These are phyloP conservation scores for Fragum whitleyi DNA, from an alignment of 2,888 invertebrate genomes.

Conservation along the genomic window DNA sequence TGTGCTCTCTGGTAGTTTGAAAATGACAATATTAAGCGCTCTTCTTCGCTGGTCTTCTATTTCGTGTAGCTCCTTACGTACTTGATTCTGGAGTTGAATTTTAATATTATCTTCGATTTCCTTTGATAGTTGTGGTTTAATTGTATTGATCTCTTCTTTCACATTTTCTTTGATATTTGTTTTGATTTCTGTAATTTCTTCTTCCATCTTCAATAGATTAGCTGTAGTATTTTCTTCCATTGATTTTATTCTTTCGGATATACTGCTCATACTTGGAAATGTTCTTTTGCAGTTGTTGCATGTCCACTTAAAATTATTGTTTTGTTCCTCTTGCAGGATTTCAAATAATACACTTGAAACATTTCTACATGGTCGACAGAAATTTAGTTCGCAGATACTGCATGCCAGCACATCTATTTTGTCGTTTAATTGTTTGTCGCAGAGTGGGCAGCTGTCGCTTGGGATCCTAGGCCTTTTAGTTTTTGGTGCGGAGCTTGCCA, in stretches of 20 bases:
- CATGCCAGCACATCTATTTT: background rate
- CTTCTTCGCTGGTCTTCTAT: constrained; percentile 1
- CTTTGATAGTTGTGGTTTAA: background rate
- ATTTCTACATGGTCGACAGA: background rate
- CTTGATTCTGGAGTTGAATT: background rate
- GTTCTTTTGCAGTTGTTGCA: background rate
- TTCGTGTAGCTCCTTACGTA: background rate
- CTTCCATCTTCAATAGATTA: background rate
- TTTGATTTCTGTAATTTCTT: background rate
- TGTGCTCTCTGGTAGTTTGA: background rate
- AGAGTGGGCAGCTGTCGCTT: constrained; percentile 2
- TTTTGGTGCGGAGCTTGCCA: constrained; percentile 5
- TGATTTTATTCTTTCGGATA: background rate
- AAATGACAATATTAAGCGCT: background rate
- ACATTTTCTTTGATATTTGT: background rate
- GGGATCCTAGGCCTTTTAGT: background rate
- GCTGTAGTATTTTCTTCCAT: background rate
- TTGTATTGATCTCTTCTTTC: background rate
- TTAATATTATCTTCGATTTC: constrained; percentile 8
- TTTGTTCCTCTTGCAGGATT: background rate
- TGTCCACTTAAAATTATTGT: constrained; percentile 10
- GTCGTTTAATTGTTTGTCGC: background rate
- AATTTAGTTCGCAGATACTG: constrained; percentile 4
- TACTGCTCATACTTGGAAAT: constrained; percentile 1
- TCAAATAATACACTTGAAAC: background rate